Evolutionary conservation across 2,888 invertebrate species (phyloP).

Genomic region (Drosophila mimica): DNA sequence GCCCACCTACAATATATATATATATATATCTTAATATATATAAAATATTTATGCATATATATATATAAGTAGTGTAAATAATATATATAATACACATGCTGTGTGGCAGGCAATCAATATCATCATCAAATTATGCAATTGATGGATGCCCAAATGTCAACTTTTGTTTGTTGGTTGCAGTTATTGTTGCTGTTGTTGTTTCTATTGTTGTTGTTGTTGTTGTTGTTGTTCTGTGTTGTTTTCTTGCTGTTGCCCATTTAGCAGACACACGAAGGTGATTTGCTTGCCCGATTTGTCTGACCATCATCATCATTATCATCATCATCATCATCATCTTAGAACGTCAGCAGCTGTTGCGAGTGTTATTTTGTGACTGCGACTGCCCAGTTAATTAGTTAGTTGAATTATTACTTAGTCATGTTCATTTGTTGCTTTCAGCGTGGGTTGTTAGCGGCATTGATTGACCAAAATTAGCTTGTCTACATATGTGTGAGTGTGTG

Average conservation of each 20-base stretch:
- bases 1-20: slow-evolving; percentile 60
- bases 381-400: slow-evolving; percentile 64
- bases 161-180: slow-evolving; percentile 1
- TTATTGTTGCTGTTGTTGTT: slow-evolving; percentile 15
- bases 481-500: slow-evolving; percentile 4
- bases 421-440: slow-evolving; percentile 33
- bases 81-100: background rate
- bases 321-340: slow-evolving; percentile 45
- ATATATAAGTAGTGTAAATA: background rate
- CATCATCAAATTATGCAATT: slow-evolving; percentile 47
- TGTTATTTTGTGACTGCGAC: slow-evolving; percentile 40
- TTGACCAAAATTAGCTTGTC: slow-evolving; percentile 70
- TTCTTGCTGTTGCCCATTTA: slow-evolving; percentile 38
- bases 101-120: slow-evolving; percentile 40
- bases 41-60: slow-evolving; percentile 22
- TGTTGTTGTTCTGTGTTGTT: slow-evolving; percentile 10
- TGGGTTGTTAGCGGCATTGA: slow-evolving; percentile 72
- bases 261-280: slow-evolving; percentile 51
- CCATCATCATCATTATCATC: slow-evolving; percentile 20
- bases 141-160: slow-evolving; percentile 35
- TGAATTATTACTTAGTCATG: slow-evolving; percentile 53
- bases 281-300: slow-evolving; percentile 40
- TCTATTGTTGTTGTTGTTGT: slow-evolving; percentile 5
- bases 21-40: slow-evolving; percentile 12
- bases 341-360: slow-evolving; percentile 18